Percentiles rank a stretch among this genome's conserved stretches.
phyloP scores from a whole-genome alignment of 1,140 invertebrate genomes.

The Brachionus plicatilis region DNA sequence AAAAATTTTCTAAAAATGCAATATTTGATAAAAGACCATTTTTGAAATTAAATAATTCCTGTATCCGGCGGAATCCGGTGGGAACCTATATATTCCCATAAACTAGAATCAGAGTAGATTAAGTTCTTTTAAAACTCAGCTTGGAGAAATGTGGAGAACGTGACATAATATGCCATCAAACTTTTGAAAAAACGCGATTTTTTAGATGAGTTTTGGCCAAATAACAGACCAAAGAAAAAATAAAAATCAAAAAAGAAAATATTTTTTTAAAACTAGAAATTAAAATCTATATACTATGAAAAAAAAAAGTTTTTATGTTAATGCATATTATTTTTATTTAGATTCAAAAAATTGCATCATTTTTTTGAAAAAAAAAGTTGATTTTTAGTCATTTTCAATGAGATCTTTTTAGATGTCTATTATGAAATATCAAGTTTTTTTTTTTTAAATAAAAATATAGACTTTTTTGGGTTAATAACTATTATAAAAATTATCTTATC shows the following conservation, averaged over 20 bases:
- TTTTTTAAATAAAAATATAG: background rate
- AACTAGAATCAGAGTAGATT: conserved; percentile 5
- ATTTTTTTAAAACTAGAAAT: background rate
- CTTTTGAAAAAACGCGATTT: background rate
- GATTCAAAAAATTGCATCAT: background rate
- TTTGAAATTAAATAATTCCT: background rate
- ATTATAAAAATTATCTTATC: background rate
- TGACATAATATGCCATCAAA: background rate
- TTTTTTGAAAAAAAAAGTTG: background rate
- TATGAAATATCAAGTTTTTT: background rate
- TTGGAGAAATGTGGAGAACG: background rate
- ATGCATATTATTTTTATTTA: background rate
- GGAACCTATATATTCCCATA: background rate
- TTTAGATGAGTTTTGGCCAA: background rate
- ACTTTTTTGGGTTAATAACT: background rate
- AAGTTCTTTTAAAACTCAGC: background rate
- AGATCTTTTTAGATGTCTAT: background rate
- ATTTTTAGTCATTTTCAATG: conserved; percentile 2
- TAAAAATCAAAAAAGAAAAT: background rate
- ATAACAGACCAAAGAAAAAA: background rate
- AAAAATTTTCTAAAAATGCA: conserved; percentile 1
- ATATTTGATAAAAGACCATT: background rate
- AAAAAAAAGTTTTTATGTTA: background rate
- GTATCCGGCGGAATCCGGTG: background rate
- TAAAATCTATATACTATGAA: background rate